A percentile compares a stretch with the other conserved stretches of the same genome.
Conservation (phyloP, 2,888 invertebrate genomes). For the Sipunculus nudus region DNA sequence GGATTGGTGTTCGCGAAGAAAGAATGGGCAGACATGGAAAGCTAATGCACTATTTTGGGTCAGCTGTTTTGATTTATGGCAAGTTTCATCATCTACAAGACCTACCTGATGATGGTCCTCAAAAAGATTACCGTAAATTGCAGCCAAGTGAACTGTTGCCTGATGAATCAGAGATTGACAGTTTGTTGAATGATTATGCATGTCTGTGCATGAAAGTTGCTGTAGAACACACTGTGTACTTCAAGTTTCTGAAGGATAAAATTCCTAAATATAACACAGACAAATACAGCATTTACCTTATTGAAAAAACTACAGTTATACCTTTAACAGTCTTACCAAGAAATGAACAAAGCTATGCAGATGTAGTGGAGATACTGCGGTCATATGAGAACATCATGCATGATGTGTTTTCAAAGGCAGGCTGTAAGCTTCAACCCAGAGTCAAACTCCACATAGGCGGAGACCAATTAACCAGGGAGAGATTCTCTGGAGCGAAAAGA, state of each 20-base stretch:
- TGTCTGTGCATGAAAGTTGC: not conserved
- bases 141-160: not conserved
- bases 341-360: conserved; percentile 33
- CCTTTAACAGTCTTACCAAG: conserved; percentile 21
- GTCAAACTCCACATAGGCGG: conserved; percentile 31
- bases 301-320: conserved; percentile 16
- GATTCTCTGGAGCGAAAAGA: conserved; percentile 25
- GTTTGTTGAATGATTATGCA: not conserved
- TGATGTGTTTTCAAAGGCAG: conserved; percentile 8
- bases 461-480: conserved; percentile 32
- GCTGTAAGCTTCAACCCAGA: not conserved
- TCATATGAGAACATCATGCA: conserved; percentile 26
- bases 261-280: not conserved
- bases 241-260: not conserved
- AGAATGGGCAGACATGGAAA: not conserved
- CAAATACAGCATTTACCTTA: not conserved
- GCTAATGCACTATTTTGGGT: not conserved
- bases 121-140: not conserved
- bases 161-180: not conserved
- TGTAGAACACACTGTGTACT: not conserved
- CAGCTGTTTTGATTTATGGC: not conserved
- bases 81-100: not conserved
- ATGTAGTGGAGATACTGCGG: conserved; percentile 33
- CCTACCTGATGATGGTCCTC: not conserved
- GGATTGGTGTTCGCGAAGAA: not conserved